Evolutionary conservation across 1,140 invertebrate species (phyloP).

Genomic region (Elysia chlorotica): DNA sequence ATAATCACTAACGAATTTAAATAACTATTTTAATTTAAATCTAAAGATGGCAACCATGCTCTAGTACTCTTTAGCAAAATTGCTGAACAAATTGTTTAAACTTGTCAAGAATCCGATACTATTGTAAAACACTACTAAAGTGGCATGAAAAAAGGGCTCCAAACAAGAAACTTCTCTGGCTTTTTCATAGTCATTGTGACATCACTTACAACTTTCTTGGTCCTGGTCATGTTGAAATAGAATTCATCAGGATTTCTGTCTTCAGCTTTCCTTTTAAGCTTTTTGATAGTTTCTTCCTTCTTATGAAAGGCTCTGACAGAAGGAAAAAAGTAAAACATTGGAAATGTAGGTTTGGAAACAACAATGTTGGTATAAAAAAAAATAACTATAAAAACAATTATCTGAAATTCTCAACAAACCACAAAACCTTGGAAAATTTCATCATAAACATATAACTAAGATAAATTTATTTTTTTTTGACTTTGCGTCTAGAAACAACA

Average conservation of each 20-base stretch:
- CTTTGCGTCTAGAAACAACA: not conserved
- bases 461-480: not conserved
- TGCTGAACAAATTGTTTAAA: too few relatives aligned
- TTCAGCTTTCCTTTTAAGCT: slow-evolving; percentile 82
- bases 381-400: not conserved
- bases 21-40: too few relatives aligned
- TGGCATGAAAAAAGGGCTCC: too few relatives aligned
- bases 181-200: too few relatives aligned
- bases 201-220: slow-evolving; percentile 71
- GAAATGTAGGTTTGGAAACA: not conserved
- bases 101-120: too few relatives aligned
- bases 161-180: too few relatives aligned
- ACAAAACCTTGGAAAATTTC: not conserved
- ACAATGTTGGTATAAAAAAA: not conserved
- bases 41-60: too few relatives aligned
- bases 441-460: not conserved
- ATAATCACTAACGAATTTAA: too few relatives aligned
- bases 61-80: too few relatives aligned
- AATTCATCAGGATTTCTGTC: slow-evolving; percentile 98
- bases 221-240: slow-evolving; percentile 97
- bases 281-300: slow-evolving; percentile 81
- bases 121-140: too few relatives aligned
- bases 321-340: too few relatives aligned
- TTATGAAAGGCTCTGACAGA: slow-evolving; percentile 73
- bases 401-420: not conserved